Evolutionary conservation across 2,888 invertebrate genomes (phyloP).

Genomic region (Idaea dimidiata): DNA sequence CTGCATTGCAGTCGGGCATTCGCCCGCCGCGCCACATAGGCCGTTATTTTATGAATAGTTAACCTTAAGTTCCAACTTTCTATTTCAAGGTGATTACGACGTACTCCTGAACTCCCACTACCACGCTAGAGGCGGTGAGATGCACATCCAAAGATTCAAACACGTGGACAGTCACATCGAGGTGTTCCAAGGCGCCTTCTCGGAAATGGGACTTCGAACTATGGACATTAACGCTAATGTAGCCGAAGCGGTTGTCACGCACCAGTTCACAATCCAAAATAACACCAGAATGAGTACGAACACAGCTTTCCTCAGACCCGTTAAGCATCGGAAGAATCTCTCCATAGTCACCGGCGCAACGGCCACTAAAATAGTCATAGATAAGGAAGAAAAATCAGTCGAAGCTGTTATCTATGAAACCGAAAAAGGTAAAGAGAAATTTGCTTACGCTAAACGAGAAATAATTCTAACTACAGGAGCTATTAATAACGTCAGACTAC

Average conservation of each 20-base stretch:
- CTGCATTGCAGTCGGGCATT: too few relatives aligned
- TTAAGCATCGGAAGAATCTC: constrained; percentile 66
- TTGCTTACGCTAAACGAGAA: constrained; percentile 69
- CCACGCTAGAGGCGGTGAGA: constrained; percentile 71
- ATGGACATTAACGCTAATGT: constrained; percentile 68
- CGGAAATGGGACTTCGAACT: constrained; percentile 67
- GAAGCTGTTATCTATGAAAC: constrained; percentile 68
- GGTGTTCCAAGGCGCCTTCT: constrained; percentile 60
- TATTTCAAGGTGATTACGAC: constrained; percentile 70
- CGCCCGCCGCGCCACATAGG: too few relatives aligned
- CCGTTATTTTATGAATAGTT: too few relatives aligned
- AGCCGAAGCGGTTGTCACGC: constrained; percentile 66
- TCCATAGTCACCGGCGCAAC: constrained; percentile 63
- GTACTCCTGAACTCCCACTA: constrained; percentile 68
- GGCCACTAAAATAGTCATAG: constrained; percentile 64
- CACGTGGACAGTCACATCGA: constrained; percentile 66
- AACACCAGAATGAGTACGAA: constrained; percentile 73
- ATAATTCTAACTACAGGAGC: constrained; percentile 68
- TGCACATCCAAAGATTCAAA: constrained; percentile 71
- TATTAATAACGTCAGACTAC: constrained; percentile 66
- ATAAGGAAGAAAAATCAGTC: constrained; percentile 61
- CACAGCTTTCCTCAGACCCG: constrained; percentile 64
- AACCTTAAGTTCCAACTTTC: constrained; percentile 1
- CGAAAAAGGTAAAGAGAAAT: constrained; percentile 65
- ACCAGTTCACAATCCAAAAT: constrained; percentile 66